These are phyloP conservation scores for Fregetta grallaria DNA, from an alignment of 2,113 vertebrate genomes.

Conservation along the genomic window DNA sequence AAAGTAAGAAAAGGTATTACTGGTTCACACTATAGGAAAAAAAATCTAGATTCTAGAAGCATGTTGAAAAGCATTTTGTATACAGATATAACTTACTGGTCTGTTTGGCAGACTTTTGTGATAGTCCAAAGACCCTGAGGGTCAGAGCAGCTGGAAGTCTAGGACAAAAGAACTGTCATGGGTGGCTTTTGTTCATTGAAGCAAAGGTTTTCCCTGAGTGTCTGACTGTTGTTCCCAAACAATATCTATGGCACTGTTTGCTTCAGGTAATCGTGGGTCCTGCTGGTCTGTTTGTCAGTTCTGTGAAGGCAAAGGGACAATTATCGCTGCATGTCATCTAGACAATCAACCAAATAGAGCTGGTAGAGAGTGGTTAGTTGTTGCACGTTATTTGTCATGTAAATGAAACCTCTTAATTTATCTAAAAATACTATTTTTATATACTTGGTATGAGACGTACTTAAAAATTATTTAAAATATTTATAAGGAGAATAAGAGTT, in stretches of 20 bases:
- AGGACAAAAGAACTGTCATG: conserved; percentile 62
- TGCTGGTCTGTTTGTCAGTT: conserved; percentile 75
- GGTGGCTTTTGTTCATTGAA: conserved; percentile 69
- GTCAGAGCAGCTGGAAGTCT: conserved; percentile 74
- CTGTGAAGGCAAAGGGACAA: conserved; percentile 73
- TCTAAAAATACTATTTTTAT: conserved; percentile 84
- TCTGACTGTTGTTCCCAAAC: conserved; percentile 72
- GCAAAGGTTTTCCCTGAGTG: conserved; percentile 69
- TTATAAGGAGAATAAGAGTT: conserved; percentile 79
- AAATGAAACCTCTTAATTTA: conserved; percentile 83
- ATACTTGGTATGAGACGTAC: conserved; percentile 82
- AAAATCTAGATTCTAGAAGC: conserved; percentile 70
- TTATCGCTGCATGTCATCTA: conserved; percentile 82
- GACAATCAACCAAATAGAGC: conserved; percentile 82
- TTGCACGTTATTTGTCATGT: conserved; percentile 82
- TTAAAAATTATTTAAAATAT: conserved; percentile 78
- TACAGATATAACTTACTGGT: conserved; percentile 63
- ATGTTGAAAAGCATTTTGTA: conserved; percentile 61
- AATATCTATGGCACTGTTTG: conserved; percentile 66
- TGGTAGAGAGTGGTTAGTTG: conserved; percentile 76
- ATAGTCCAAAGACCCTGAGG: conserved; percentile 68
- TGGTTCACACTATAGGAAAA: conserved; percentile 22
- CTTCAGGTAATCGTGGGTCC: conserved; percentile 68
- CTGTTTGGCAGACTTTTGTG: conserved; percentile 70
- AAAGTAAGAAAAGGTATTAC: not conserved